These are phyloP conservation scores for Bibio marci DNA, from an alignment of 2,888 invertebrate species.

Conservation along the genomic window DNA sequence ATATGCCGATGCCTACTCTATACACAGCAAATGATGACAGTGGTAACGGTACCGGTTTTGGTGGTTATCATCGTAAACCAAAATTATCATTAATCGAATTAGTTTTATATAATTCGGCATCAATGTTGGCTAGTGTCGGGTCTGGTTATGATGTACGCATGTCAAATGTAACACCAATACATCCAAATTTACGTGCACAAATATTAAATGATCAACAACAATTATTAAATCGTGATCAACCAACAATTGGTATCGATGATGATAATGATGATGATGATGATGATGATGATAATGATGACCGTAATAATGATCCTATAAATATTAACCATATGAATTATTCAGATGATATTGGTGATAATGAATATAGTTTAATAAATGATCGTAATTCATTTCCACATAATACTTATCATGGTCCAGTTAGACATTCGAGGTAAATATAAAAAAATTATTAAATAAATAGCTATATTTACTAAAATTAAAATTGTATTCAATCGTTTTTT, in stretches of 20 bases:
- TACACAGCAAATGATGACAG: slow-evolving; percentile 46
- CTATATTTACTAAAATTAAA: no score
- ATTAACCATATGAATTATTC: background rate
- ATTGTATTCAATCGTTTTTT: background rate
- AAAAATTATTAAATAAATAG: no score
- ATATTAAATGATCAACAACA: slow-evolving; percentile 17
- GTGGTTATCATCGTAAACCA: slow-evolving; percentile 18
- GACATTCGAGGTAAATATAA: slow-evolving; percentile 46
- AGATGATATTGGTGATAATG: background rate
- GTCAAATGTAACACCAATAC: slow-evolving; percentile 69
- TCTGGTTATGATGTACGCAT: slow-evolving; percentile 84
- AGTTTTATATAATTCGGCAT: slow-evolving; percentile 74
- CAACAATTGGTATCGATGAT: background rate
- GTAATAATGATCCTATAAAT: slow-evolving; percentile 3
- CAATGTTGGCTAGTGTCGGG: slow-evolving; percentile 77
- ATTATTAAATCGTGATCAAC: no score
- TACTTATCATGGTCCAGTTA: slow-evolving; percentile 77
- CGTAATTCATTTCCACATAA: slow-evolving; percentile 55
- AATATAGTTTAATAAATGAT: slow-evolving; percentile 1
- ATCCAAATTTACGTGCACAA: slow-evolving; percentile 60
- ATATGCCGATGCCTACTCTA: slow-evolving; percentile 62
- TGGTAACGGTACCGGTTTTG: background rate
- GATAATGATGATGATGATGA: slow-evolving; percentile 1
- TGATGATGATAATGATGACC: slow-evolving; percentile 3
- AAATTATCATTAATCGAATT: slow-evolving; percentile 30